Percentiles rank a stretch among this genome's conserved stretches.
phyloP scores from a whole-genome alignment of 2,797 vertebrate genomes.

The Anas georgica region DNA sequence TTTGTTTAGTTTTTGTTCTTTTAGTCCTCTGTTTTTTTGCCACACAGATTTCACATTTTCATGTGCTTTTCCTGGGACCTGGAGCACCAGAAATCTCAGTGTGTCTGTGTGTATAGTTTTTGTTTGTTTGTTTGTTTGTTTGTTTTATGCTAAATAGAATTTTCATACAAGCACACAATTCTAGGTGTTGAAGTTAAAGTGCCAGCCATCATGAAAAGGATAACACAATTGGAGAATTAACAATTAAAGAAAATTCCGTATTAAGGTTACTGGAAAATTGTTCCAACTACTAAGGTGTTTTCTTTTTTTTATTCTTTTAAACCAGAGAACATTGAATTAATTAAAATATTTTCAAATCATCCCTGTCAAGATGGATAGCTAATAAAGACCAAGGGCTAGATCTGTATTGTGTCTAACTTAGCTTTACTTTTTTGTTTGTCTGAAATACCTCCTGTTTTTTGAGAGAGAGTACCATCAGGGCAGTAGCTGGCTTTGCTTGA shows the following conservation, averaged over 20 bases:
- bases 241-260: background rate
- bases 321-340: background rate
- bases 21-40: background rate
- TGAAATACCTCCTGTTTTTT: background rate
- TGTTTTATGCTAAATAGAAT: background rate
- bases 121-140: background rate
- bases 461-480: background rate
- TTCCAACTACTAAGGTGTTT: background rate
- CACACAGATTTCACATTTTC: background rate
- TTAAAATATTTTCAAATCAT: conserved; percentile 15
- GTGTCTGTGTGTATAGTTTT: background rate
- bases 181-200: background rate
- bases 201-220: background rate
- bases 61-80: background rate
- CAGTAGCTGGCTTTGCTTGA: background rate
- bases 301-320: background rate
- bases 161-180: background rate
- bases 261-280: background rate
- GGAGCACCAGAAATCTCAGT: background rate
- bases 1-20: background rate
- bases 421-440: background rate
- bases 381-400: background rate
- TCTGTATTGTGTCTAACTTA: background rate
- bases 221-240: background rate
- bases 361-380: background rate